Evolutionary conservation across 1,140 invertebrate genomes (phyloP), one percentile per base, ranked within the genome.

Genomic region (Eueides isabella): DNA sequence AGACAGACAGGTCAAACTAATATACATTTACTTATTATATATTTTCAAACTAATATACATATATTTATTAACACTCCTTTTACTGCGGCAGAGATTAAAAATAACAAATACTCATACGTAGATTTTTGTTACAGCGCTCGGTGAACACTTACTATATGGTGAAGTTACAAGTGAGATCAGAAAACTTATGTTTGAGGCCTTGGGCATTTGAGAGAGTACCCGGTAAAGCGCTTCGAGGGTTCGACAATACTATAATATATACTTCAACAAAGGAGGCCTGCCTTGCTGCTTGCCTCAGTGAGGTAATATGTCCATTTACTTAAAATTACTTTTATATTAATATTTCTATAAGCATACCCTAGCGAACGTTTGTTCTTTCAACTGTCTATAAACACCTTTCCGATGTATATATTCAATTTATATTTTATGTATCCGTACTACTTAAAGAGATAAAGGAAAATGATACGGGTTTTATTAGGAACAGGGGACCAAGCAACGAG

Each of bases 81-180:
- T n/a, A n/a, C n/a, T n/a, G n/a, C n/a, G n/a, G n/a, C n/a, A n/a
- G n/a, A n/a, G n/a, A n/a, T n/a, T n/a, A n/a, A n/a, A n/a, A n/a
- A n/a, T n/a, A n/a, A n/a, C n/a, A n/a, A n/a, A n/a, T n/a, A n/a
- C n/a, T n/a, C n/a, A n/a, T n/a, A n/a, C n/a, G n/a, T n/a, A n/a
- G n/a, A n/a, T 48, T 23, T 38, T 62, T 67, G 61, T 83, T 77
- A 30, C 95, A 96, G 92, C 94, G 97, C 26, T 96, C 97, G 3
- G 97, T 97, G 80, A 98, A 98, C 89, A 97, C 97, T 94, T 99
- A 98, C 90, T 99, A 98, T 94, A 98, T 99, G 97, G 97, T 97
- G 80, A 99, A 99, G 93, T 93, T 98, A 80, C 96, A 98, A 94
- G 95, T 99, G 78, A 93, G 97, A 93, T 97, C 97, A 79, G 98